A percentile compares a stretch with the other conserved stretches of the same genome.
Conservation (phyloP, 2,113 vertebrate species). For the Cryptomyrus ogoouensis region DNA sequence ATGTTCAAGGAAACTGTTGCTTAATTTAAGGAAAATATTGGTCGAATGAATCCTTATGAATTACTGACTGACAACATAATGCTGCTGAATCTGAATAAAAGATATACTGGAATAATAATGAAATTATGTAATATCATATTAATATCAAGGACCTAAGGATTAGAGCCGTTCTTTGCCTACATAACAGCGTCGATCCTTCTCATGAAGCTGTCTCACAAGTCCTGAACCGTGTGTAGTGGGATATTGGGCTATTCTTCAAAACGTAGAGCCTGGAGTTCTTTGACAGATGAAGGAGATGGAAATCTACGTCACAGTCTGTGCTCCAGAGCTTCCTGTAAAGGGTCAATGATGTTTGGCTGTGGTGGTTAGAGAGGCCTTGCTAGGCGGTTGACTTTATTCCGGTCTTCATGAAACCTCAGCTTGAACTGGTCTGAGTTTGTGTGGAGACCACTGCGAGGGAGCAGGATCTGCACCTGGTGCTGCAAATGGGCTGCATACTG, state of each 20-base stretch:
- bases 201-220: not conserved
- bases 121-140: not conserved
- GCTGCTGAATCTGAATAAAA: not conserved
- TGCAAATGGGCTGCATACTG: not conserved
- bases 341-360: not conserved
- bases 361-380: not conserved
- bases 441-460: not conserved
- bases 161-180: not conserved
- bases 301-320: not conserved
- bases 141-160: not conserved
- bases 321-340: not conserved
- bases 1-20: not conserved
- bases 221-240: not conserved
- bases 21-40: not conserved
- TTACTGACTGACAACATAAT: not conserved
- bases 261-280: not conserved
- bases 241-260: not conserved
- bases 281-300: not conserved
- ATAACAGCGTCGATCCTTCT: not conserved
- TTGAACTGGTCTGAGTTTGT: not conserved
- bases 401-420: not conserved
- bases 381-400: not conserved
- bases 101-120: not conserved
- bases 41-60: not conserved
- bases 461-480: not conserved